Conservation (phyloP, 2,888 invertebrate species). For the Dolichopus griseipennis region DNA sequence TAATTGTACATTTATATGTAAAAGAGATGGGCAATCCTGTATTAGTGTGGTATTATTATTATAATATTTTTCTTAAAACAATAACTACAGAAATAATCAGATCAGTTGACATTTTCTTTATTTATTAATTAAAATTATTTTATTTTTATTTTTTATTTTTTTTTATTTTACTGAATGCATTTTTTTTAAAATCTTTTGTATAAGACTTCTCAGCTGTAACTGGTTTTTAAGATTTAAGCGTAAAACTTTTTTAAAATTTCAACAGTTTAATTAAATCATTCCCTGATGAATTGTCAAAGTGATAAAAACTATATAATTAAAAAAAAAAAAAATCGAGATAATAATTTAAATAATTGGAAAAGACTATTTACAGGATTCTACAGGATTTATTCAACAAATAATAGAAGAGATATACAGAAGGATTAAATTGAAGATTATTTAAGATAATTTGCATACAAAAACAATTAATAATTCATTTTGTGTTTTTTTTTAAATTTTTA, state of each 20-base stretch:
- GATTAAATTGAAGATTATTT: too few relatives aligned
- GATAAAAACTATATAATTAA: neutral
- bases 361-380: neutral
- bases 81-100: neutral
- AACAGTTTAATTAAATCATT: constrained; percentile 7
- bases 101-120: neutral
- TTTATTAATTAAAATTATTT: neutral
- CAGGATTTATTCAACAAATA: too few relatives aligned
- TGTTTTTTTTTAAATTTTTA: too few relatives aligned
- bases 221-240: constrained; percentile 40
- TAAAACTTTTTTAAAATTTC: neutral
- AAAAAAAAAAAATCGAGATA: neutral
- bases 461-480: too few relatives aligned
- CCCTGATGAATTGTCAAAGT: neutral
- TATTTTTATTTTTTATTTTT: too few relatives aligned
- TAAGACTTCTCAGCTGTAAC: constrained; percentile 40
- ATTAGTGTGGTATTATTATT: neutral
- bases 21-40: neutral
- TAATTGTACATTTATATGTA: neutral
- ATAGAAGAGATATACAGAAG: too few relatives aligned
- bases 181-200: constrained; percentile 31
- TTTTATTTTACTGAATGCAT: neutral
- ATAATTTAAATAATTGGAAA: neutral
- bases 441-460: too few relatives aligned
- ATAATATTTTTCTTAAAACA: neutral